A percentile compares a stretch with the other conserved stretches of the same genome.
Evolutionary conservation across 2,888 invertebrate genomes (phyloP).

Genomic region (Dioctria rufipes): DNA sequence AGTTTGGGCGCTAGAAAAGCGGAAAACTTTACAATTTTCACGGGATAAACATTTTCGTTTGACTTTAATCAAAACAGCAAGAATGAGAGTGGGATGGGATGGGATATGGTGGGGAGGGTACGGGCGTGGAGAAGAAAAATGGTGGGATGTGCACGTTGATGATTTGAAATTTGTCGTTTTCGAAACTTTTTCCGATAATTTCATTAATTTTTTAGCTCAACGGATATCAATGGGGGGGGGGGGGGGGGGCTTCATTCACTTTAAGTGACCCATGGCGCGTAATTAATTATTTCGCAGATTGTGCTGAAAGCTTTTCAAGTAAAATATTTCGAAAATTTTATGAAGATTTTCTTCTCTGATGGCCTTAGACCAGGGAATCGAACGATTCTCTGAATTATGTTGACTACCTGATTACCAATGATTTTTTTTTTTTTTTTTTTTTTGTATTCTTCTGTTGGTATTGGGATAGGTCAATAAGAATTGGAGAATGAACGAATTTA

Average conservation of each 20-base stretch:
- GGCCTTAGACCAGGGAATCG: no score
- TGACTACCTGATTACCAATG: no score
- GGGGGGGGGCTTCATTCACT: not conserved
- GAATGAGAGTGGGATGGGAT: not conserved
- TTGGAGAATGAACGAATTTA: no score
- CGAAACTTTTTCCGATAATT: conserved; percentile 50
- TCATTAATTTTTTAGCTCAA: conserved; percentile 45
- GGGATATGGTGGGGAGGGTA: not conserved
- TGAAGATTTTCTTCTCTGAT: not conserved
- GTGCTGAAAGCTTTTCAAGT: conserved; percentile 41
- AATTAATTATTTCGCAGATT: conserved; percentile 50
- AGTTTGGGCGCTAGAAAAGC: conserved; percentile 1
- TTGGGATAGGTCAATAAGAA: no score
- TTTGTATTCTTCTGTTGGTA: no score
- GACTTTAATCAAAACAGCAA: conserved; percentile 45
- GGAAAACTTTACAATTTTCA: conserved; percentile 46
- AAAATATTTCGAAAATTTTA: conserved; percentile 46
- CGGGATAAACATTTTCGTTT: conserved; percentile 11
- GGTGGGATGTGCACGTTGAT: conserved; percentile 15
- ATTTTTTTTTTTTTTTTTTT: no score
- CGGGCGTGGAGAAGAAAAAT: not conserved
- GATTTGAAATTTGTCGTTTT: conserved; percentile 48
- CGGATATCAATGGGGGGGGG: not conserved
- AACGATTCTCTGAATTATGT: no score
- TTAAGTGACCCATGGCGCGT: conserved; percentile 29